Evolutionary conservation across 2,113 vertebrate genomes (phyloP).

Genomic region (Polyodon spathula): DNA sequence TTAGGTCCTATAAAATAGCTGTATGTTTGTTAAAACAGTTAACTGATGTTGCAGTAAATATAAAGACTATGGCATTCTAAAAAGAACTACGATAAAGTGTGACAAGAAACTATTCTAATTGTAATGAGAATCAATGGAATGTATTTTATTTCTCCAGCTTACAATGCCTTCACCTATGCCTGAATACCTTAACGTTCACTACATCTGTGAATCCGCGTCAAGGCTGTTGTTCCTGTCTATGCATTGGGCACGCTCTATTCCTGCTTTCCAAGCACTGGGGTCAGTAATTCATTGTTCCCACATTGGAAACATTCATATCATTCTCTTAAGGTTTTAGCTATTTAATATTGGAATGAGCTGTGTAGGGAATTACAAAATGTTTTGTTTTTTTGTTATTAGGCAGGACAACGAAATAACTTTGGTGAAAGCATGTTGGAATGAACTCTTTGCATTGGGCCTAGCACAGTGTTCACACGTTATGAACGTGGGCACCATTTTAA

Average conservation of each 20-base stretch:
- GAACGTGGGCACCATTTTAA: slow-evolving; percentile 90
- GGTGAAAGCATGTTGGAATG: slow-evolving; percentile 97
- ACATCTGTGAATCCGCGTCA: slow-evolving; percentile 96
- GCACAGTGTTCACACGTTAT: slow-evolving; percentile 93
- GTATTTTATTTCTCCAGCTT: slow-evolving; percentile 56
- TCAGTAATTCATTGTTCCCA: slow-evolving; percentile 47
- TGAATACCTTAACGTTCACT: slow-evolving; percentile 95
- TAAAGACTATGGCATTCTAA: too few species aligned
- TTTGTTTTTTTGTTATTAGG: slow-evolving; percentile 43
- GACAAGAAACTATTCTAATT: too few species aligned
- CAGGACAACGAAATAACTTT: slow-evolving; percentile 91
- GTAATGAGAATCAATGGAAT: too few species aligned
- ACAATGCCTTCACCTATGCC: slow-evolving; percentile 97
- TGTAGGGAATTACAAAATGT: not conserved
- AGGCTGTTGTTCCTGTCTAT: slow-evolving; percentile 93
- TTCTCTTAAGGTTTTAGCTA: too few species aligned
- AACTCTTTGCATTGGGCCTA: slow-evolving; percentile 90
- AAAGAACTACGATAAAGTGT: too few species aligned
- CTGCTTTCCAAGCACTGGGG: slow-evolving; percentile 91
- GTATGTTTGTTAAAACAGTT: too few species aligned
- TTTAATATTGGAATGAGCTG: not conserved
- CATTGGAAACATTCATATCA: not conserved
- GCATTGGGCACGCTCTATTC: slow-evolving; percentile 98
- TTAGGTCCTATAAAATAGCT: too few species aligned
- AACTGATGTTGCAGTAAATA: too few species aligned